Base-by-base conservation (phyloP, 2,888 invertebrate species). In the Rhaphigaster nebulosa region DNA sequence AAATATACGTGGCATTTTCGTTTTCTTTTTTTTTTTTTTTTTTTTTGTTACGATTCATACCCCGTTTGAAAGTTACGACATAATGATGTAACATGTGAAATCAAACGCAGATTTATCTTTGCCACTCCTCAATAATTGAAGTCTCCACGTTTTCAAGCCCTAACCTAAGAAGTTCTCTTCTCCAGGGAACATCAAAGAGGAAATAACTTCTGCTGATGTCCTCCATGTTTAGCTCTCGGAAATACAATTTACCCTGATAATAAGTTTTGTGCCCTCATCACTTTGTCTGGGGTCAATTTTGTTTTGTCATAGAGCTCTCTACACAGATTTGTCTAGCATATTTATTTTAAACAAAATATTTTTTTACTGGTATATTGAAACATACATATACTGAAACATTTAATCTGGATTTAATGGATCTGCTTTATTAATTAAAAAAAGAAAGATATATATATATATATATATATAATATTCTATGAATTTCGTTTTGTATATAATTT, bases 151-250 rank as follows among this genome's bases (percentile, higher is more conserved):
- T 38, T 38, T 38, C 8, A 76, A 38, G 70, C 8, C 8, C 70
- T 34, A 76, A 76, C 23, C 38, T 20, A 38, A 38, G 20, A 38
- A 76, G 8, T 76, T 76, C 34, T 34, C 34, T 0, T 50, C 45
- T 45, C 84, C 23, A n/a, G 5, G 45, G 15, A n/a, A 84, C 84
- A 84, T 84, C 45, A 45, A 84, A 84, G 84, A 84, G 26, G n/a
- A 45, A 80, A 50, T 84, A 45, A 50, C 84, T 84, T 84, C 15
- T 84, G 3, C n/a, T 84, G 45, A 84, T 84, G 84, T 84, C 26
- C 84, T 50, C 84, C 84, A 45, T n/a, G 13, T 84, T 45, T n/a
- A 45, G 84, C 84, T 26, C 45, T n/a, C n/a, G n/a, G n/a, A 50
- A 84, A 45, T 41, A 45, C 45, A 45, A 84, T 84, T 84, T 84